Conservation (phyloP, 2,888 invertebrate species). For the Eupithecia abbreviata region DNA sequence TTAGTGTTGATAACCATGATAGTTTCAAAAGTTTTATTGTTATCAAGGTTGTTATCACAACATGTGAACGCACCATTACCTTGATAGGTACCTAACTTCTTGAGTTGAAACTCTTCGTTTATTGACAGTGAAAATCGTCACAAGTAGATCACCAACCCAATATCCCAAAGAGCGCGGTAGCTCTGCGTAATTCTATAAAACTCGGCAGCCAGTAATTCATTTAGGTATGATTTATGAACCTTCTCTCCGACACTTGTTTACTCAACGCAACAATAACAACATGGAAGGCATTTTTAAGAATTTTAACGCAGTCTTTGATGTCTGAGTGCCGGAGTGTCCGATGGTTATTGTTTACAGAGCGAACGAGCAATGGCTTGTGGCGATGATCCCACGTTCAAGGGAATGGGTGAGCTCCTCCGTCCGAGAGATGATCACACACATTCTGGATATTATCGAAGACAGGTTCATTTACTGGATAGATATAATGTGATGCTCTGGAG, state of each 20-base stretch:
- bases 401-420: no score
- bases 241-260: slow-evolving; percentile 37
- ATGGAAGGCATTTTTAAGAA: slow-evolving; percentile 30
- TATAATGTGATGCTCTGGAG: background rate
- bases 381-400: background rate
- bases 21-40: no score
- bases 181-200: slow-evolving; percentile 18
- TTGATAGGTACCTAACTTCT: background rate
- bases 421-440: background rate
- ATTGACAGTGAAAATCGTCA: background rate
- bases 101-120: background rate
- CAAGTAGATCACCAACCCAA: background rate
- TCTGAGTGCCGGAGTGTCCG: slow-evolving; percentile 26
- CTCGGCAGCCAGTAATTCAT: slow-evolving; percentile 25
- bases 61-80: background rate
- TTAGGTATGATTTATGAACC: slow-evolving; percentile 39
- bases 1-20: no score
- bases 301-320: slow-evolving; percentile 28
- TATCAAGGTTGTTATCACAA: no score
- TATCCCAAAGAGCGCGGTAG: background rate
- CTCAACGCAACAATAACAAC: slow-evolving; percentile 35
- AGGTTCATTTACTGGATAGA: background rate
- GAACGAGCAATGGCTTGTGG: background rate
- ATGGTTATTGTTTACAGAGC: slow-evolving; percentile 18
- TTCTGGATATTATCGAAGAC: background rate